Conservation (phyloP, 2,888 invertebrate genomes). For the Colletes collaris region DNA sequence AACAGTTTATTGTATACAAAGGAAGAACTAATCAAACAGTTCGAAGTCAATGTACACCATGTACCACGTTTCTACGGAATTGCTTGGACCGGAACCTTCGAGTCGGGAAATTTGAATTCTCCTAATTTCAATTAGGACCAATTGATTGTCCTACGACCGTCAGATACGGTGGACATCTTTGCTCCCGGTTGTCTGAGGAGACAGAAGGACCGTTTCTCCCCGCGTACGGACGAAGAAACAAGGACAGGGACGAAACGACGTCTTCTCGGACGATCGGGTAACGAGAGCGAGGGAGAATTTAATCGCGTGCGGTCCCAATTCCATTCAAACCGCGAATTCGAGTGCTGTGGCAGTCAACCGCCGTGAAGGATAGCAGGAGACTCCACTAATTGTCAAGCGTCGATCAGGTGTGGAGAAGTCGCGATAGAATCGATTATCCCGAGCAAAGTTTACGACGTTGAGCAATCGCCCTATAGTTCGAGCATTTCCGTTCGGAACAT, state of each 20-base stretch:
- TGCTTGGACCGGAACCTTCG: not conserved
- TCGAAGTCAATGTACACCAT: too few species aligned
- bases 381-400: slow-evolving; percentile 68
- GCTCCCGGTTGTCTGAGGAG: slow-evolving; percentile 30
- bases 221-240: slow-evolving; percentile 33
- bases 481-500: too few species aligned
- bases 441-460: not conserved
- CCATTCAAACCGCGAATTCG: slow-evolving; percentile 53
- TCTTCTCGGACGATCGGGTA: slow-evolving; percentile 36
- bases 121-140: slow-evolving; percentile 57
- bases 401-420: slow-evolving; percentile 60
- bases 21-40: too few species aligned
- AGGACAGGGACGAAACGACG: slow-evolving; percentile 27
- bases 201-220: slow-evolving; percentile 40
- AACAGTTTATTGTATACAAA: too few species aligned
- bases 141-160: slow-evolving; percentile 57
- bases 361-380: slow-evolving; percentile 60
- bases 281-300: slow-evolving; percentile 46
- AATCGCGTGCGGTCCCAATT: slow-evolving; percentile 65
- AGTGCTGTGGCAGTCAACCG: slow-evolving; percentile 58
- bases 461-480: too few species aligned
- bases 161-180: slow-evolving; percentile 16
- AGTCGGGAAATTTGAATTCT: slow-evolving; percentile 16
- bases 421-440: not conserved
- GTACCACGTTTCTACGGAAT: not conserved